These are phyloP conservation scores for Tachina lurida DNA, from an alignment of 2,888 invertebrate genomes.

Conservation along the genomic window DNA sequence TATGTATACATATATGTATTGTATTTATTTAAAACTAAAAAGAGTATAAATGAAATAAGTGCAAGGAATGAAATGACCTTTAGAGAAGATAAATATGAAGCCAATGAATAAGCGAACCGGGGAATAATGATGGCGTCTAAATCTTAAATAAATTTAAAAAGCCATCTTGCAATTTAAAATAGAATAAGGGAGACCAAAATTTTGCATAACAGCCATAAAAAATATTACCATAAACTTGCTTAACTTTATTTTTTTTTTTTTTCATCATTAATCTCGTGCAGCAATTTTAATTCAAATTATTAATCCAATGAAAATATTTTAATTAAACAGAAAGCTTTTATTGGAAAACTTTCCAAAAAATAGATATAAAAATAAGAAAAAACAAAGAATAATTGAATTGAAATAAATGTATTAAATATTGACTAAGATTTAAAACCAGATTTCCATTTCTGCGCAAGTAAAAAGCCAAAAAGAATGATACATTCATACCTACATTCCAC, in stretches of 20 bases:
- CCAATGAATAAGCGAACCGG: slow-evolving; percentile 15
- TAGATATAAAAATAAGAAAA: neutral
- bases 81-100: neutral
- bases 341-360: slow-evolving; percentile 2
- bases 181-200: no score
- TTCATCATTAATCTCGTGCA: slow-evolving; percentile 2
- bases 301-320: slow-evolving; percentile 38
- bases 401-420: neutral
- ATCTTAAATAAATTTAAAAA: neutral
- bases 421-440: neutral
- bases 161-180: no score
- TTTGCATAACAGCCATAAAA: no score
- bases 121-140: slow-evolving; percentile 47
- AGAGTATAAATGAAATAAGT: slow-evolving; percentile 5
- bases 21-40: slow-evolving; percentile 20
- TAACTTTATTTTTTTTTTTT: neutral
- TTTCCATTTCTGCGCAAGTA: neutral
- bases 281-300: slow-evolving; percentile 30
- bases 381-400: neutral
- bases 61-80: slow-evolving; percentile 45
- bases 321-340: slow-evolving; percentile 61
- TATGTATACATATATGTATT: neutral
- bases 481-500: neutral
- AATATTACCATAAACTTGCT: no score
- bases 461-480: neutral